Evolutionary conservation across 2,113 vertebrate genomes (phyloP).

Genomic region (Calypte anna): DNA sequence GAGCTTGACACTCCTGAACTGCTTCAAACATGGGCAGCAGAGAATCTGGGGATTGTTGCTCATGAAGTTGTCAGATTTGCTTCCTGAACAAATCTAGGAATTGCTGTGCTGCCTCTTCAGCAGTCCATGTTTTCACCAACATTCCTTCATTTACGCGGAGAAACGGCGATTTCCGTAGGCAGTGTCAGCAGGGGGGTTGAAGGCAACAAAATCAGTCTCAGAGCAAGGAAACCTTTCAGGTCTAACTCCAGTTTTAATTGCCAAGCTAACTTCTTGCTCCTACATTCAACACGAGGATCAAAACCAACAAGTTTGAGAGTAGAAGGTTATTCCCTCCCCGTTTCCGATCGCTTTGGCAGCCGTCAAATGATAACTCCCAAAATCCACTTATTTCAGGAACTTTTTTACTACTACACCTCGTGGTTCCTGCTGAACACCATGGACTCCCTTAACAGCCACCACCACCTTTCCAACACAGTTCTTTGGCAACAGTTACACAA

Average conservation of each 20-base stretch:
- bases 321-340: background rate
- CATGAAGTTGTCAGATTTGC: background rate
- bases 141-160: background rate
- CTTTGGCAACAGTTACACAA: constrained; percentile 68
- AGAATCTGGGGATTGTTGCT: background rate
- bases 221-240: background rate
- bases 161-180: background rate
- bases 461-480: background rate
- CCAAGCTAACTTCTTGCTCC: constrained; percentile 51
- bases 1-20: background rate
- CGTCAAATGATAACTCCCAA: background rate
- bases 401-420: background rate
- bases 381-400: background rate
- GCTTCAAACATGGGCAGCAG: background rate
- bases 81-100: background rate
- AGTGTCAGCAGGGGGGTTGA: background rate
- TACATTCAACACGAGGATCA: constrained; percentile 46
- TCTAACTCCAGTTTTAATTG: constrained; percentile 56
- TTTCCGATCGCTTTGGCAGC: constrained; percentile 30
- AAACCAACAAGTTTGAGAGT: background rate
- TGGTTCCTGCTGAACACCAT: background rate
- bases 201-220: constrained; percentile 35
- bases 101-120: background rate
- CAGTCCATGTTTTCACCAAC: background rate
- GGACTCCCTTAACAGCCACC: background rate